These are phyloP conservation scores for Epizoanthus scotinus DNA, from an alignment of 92 coral and sea anemone genomes.

Conservation along the genomic window DNA sequence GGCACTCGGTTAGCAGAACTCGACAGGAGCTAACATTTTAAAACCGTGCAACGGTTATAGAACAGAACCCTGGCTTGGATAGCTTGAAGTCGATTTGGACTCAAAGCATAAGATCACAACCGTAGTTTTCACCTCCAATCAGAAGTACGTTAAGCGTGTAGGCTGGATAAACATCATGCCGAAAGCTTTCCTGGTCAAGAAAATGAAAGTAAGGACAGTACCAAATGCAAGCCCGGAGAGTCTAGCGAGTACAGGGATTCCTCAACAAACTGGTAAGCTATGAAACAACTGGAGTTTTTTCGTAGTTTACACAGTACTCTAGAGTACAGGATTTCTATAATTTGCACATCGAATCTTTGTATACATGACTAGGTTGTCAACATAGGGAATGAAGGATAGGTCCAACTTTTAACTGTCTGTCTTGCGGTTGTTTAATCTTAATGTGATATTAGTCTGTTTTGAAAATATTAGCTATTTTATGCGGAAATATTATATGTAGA, in stretches of 20 bases:
- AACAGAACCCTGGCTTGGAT: neutral
- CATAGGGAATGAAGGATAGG: neutral
- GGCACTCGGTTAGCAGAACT: constrained; percentile 20
- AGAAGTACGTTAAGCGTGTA: neutral
- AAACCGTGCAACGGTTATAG: constrained; percentile 5
- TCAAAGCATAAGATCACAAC: too few species aligned
- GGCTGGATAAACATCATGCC: constrained; percentile 61
- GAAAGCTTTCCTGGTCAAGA: constrained; percentile 83
- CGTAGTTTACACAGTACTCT: neutral
- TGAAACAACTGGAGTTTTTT: neutral
- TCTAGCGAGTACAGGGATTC: neutral
- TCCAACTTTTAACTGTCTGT: neutral
- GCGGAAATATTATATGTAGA: neutral
- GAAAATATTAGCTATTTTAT: constrained; percentile 15
- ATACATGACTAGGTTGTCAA: constrained; percentile 1
- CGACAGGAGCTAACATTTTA: constrained; percentile 15
- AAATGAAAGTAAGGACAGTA: constrained; percentile 57
- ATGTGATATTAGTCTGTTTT: constrained; percentile 27
- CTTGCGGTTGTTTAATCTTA: constrained; percentile 1
- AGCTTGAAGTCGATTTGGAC: too few species aligned
- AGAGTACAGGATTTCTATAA: neutral
- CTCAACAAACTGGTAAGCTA: constrained; percentile 18
- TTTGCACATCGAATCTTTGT: neutral
- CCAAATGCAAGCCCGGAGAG: constrained; percentile 6
- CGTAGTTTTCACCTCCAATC: neutral